Base-by-base conservation (phyloP, 2,888 invertebrate genomes). In the Latheticus oryzae region DNA sequence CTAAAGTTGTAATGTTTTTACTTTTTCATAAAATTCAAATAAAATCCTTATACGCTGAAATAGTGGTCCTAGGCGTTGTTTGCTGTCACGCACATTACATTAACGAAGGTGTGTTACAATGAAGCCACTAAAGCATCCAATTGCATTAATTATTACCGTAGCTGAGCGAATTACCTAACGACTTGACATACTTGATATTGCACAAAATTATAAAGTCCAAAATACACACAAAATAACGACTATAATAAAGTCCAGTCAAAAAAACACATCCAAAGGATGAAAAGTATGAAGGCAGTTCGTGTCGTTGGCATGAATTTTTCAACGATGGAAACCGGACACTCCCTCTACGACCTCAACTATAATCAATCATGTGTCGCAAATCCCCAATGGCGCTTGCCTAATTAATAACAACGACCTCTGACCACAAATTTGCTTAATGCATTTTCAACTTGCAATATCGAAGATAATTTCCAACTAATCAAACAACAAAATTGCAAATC, bases 291-390 rank as follows among this genome's bases (percentile, higher is more conserved):
- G 47, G 12, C 13, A 50, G 35, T 35, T 43, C 43, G 33, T 43
- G 55, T 55, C 43, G 48, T 37, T 38, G 40, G 28, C 59, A 50
- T 59, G 51, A 48, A 55, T 59, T 59, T 59, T 59, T 59, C 45
- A 55, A 17, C 32, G 56, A 15, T 50, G 40, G 42, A 50, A 56
- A 50, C 33, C 33, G 48, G 60, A 60, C 60, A 52, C 60, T 60
- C 57, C 53, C 57, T 40, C 38, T 7, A 48, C 45, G 37, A 33
- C 43, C 43, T 38, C 50, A 12, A 24, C 63, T 37, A 47, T 58
- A 62, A 64, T 64, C 64, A 64, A 64, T 64, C 64, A 64, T 62
- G 60, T 60, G 64, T 62, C 63, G 57, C 61, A 59, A 61, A 63
- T 62, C 63, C 60, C 61, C 50, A 35, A 58, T 53, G 63, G 62